Conservation (phyloP, 1,140 invertebrate genomes). For the Mesaphorura yosii region DNA sequence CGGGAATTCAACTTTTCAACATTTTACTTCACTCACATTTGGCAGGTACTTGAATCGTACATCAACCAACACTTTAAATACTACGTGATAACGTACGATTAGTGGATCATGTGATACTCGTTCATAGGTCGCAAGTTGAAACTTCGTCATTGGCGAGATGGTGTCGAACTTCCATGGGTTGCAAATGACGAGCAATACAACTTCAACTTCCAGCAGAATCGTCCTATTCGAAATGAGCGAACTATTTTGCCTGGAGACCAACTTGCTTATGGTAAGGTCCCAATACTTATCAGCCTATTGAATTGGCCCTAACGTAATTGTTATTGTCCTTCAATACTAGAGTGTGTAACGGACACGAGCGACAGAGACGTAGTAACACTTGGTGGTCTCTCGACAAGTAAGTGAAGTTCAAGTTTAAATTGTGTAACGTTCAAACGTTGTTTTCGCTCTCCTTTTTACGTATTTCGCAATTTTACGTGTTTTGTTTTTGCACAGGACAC, state of each 20-base stretch:
- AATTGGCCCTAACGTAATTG: not conserved
- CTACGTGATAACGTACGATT: not conserved
- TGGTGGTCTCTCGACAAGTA: not conserved
- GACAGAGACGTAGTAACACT: not conserved
- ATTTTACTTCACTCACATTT: conserved; percentile 8
- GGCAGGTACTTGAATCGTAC: conserved; percentile 1
- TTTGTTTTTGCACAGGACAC: not conserved
- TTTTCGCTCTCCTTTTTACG: not conserved
- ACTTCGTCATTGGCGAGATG: conserved; percentile 49
- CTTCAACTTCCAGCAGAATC: conserved; percentile 46
- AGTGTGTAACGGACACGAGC: not conserved
- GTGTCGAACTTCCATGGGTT: conserved; percentile 50
- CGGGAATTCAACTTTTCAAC: conserved; percentile 10
- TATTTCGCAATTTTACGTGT: not conserved
- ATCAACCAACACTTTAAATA: not conserved
- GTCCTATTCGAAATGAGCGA: conserved; percentile 6
- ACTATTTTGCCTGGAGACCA: conserved; percentile 16
- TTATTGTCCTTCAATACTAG: not conserved
- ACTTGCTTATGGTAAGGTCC: conserved; percentile 1
- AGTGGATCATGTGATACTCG: not conserved
- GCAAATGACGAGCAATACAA: conserved; percentile 54
- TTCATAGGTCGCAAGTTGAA: conserved; percentile 47
- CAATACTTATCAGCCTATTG: not conserved
- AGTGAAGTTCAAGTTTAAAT: too few relatives aligned
- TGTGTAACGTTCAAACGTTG: too few relatives aligned